Conservation (phyloP, 23 tunicate species). For the Styela clava region DNA sequence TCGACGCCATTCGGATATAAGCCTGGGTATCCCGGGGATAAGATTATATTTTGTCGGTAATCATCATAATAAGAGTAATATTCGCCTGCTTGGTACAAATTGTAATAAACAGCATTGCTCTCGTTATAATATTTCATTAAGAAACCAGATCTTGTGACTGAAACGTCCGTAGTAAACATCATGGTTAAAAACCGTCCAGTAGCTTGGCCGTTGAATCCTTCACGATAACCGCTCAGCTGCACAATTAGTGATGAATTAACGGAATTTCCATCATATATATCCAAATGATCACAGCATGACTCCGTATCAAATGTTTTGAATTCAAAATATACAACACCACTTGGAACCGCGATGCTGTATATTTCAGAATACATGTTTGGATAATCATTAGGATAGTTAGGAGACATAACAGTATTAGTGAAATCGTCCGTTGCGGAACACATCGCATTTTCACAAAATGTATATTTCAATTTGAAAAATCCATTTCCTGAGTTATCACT, state of each 20-base stretch:
- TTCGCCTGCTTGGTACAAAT: background rate
- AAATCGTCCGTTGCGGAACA: background rate
- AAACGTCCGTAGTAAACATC: background rate
- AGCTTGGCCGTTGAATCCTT: background rate
- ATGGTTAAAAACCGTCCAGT: slow-evolving; percentile 3
- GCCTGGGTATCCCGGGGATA: background rate
- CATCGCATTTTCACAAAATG: background rate
- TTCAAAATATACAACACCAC: background rate
- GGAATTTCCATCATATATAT: slow-evolving; percentile 20
- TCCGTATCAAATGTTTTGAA: slow-evolving; percentile 12
- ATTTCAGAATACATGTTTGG: background rate
- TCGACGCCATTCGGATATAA: slow-evolving; percentile 3
- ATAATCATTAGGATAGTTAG: slow-evolving; percentile 6
- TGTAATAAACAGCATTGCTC: background rate
- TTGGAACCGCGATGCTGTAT: background rate
- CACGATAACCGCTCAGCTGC: slow-evolving; percentile 2
- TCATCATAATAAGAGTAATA: background rate
- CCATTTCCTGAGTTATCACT: background rate
- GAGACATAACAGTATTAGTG: background rate
- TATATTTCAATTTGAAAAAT: slow-evolving; percentile 7
- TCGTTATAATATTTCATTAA: background rate
- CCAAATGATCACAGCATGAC: slow-evolving; percentile 12
- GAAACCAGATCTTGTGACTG: background rate
- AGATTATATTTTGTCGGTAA: background rate
- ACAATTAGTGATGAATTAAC: background rate